Percentiles rank a stretch among this genome's conserved stretches.
These are phyloP conservation scores for Osmerus eperlanus DNA, from an alignment of 2,113 vertebrate genomes.

Conservation along the genomic window DNA sequence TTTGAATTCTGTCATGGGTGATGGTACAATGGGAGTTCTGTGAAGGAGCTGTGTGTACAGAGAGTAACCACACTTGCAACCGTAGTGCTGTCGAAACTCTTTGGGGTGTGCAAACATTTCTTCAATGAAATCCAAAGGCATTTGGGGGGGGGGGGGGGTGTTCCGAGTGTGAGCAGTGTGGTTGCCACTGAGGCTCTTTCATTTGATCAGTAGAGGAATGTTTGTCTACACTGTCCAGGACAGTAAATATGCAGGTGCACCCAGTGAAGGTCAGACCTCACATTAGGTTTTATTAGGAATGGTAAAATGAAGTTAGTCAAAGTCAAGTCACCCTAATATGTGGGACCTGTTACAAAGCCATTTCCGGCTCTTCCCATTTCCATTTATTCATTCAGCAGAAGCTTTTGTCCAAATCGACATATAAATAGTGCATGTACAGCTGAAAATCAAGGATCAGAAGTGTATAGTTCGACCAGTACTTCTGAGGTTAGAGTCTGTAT, in stretches of 20 bases:
- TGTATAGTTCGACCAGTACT: too few species aligned
- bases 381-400: too few species aligned
- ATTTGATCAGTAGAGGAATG: neutral
- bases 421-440: too few species aligned
- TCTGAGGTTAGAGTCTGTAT: too few species aligned
- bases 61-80: slow-evolving; percentile 12
- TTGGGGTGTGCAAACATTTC: slow-evolving; percentile 30
- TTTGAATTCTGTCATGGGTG: slow-evolving; percentile 59
- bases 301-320: too few species aligned
- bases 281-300: neutral
- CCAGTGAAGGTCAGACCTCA: slow-evolving; percentile 42
- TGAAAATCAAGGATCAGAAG: too few species aligned
- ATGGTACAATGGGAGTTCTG: slow-evolving; percentile 55
- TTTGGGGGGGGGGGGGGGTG: neutral
- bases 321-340: too few species aligned
- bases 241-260: slow-evolving; percentile 10
- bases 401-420: too few species aligned
- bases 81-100: slow-evolving; percentile 34
- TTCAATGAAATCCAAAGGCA: neutral
- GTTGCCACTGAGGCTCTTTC: neutral
- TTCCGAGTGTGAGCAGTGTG: neutral
- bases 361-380: too few species aligned
- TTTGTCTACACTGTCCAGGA: slow-evolving; percentile 31
- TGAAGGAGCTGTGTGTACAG: slow-evolving; percentile 25
- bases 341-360: too few species aligned